Evolutionary conservation across 1,140 invertebrate species (phyloP), one percentile per base, ranked within the genome.

Genomic region (Caenorhabditis brenneri): DNA sequence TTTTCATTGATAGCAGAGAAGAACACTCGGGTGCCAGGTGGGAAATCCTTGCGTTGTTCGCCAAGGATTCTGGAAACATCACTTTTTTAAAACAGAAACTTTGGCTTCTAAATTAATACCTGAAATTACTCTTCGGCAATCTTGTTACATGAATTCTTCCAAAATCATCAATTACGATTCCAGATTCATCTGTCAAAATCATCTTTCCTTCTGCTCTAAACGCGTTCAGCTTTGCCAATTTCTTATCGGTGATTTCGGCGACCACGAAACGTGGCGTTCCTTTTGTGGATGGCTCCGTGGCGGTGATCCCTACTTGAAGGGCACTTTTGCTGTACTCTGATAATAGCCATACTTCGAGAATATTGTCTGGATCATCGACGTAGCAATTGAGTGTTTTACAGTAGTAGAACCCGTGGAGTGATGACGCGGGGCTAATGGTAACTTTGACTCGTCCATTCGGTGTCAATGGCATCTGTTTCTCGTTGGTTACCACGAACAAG

Each of bases 121-220:
- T 74, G 24, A 74, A 74, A 74, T 42, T 46, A 29, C 65, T 74
- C n/a, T 74, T 74, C 36, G 65, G 65, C 33, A 74, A n/a, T 27
- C 65, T 5, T 0, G 19, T 3, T 0, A 42, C 65, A 42, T 74
- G 36, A 42, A 74, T 42, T 1, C 5, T 46, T 9, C 65, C 65
- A 5, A 9, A 6, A 7, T 22, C n/a, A 42, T 74, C 36, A 15
- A 74, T 24, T 7, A 74, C 65, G 10, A 74, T 46, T 24, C 19
- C 65, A 6, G 65, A 36, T 24, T 74, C 65, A 4, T 22, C 15
- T 1, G 6, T n/a, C n/a, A 74, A 74, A 42, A 24, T 74, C 2
- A 10, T 12, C 3, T 42, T 9, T 42, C 36, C 65, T 9, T 12
- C 36, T 7, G 10, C 6, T 7, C n/a, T 5, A 6, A 74, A 42